Evolutionary conservation across 2,888 invertebrate species (phyloP).

Genomic region (Campoletis raptor): DNA sequence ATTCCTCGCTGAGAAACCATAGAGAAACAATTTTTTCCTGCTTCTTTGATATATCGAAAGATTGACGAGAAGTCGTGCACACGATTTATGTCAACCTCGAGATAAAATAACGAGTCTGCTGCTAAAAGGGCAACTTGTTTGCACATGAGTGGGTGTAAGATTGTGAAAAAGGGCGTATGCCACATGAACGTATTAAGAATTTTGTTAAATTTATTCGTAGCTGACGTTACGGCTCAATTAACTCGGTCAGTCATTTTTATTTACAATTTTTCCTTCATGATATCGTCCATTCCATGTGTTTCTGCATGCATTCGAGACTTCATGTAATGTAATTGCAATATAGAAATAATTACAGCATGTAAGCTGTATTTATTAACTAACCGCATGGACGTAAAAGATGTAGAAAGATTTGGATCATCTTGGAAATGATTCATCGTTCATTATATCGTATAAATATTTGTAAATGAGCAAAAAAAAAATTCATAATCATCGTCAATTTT

Average conservation of each 20-base stretch:
- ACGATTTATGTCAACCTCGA: slow-evolving; percentile 55
- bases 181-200: slow-evolving; percentile 6
- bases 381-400: too few relatives aligned
- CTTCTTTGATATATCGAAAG: not conserved
- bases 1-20: slow-evolving; percentile 28
- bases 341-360: not conserved
- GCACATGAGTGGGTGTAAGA: slow-evolving; percentile 14
- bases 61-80: slow-evolving; percentile 2
- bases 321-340: not conserved
- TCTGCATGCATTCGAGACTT: not conserved
- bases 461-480: too few relatives aligned
- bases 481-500: not conserved
- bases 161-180: slow-evolving; percentile 10
- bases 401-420: not conserved
- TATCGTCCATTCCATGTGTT: not conserved
- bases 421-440: not conserved
- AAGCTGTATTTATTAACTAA: not conserved
- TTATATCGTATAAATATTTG: not conserved
- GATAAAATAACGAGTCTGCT: slow-evolving; percentile 58
- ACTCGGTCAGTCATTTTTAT: slow-evolving; percentile 38
- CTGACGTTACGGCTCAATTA: slow-evolving; percentile 53
- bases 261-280: not conserved
- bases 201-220: slow-evolving; percentile 37
- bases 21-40: not conserved
- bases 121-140: slow-evolving; percentile 55